A percentile compares a stretch with the other conserved stretches of the same genome.
These are phyloP conservation scores for Nothocercus julius DNA, from an alignment of 2,113 vertebrate genomes.

Conservation along the genomic window DNA sequence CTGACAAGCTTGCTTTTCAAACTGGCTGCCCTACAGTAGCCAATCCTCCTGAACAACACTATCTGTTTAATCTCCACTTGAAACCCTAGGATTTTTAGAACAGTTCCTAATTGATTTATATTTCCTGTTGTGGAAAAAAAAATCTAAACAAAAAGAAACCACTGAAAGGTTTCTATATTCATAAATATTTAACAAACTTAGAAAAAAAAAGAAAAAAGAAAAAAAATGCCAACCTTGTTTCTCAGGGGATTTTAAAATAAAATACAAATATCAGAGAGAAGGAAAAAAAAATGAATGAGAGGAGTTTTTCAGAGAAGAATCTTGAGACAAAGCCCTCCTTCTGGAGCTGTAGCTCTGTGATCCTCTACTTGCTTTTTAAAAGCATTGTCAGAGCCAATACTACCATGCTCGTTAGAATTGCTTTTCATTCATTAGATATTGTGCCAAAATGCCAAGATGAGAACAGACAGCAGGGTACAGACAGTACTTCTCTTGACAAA, in stretches of 20 bases:
- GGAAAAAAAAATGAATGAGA: not conserved
- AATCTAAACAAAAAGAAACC: not conserved
- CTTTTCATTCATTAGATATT: constrained; percentile 24
- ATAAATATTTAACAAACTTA: not conserved
- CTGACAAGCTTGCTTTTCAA: constrained; percentile 25
- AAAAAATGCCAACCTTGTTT: not conserved
- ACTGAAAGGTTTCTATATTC: not conserved
- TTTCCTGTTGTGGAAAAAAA: not conserved
- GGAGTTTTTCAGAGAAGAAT: not conserved
- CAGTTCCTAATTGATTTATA: not conserved
- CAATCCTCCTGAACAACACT: not conserved
- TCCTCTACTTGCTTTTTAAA: not conserved
- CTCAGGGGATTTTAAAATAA: not conserved
- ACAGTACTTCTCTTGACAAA: not conserved
- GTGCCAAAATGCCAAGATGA: not conserved
- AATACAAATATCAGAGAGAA: not conserved
- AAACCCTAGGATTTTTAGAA: not conserved
- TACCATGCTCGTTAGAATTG: not conserved
- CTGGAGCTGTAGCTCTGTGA: not conserved
- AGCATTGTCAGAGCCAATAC: not conserved
- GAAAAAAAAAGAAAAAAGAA: not conserved
- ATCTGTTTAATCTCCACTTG: not conserved
- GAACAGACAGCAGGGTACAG: not conserved
- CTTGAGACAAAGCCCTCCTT: not conserved
- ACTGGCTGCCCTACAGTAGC: not conserved